phyloP scores from a whole-genome alignment of 1,140 invertebrate genomes.

The Drosophila aff. region DNA sequence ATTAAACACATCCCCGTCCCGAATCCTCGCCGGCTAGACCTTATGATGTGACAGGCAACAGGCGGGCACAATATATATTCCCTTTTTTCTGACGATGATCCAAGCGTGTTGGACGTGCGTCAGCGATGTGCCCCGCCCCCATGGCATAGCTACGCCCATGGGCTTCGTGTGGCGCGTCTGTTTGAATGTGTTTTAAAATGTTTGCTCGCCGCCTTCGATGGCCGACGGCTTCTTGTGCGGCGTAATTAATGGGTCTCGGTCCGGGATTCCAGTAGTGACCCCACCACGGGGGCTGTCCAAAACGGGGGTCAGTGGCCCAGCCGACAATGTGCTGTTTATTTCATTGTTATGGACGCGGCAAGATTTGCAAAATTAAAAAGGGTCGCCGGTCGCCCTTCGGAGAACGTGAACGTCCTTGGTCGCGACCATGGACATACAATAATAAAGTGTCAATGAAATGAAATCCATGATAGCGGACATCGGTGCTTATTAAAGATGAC shows the following conservation, averaged over 20 bases:
- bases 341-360: slow-evolving; percentile 72
- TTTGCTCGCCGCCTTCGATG: slow-evolving; percentile 22
- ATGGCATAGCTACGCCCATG: slow-evolving; percentile 12
- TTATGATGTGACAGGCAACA: slow-evolving; percentile 50
- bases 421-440: slow-evolving; percentile 45
- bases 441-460: slow-evolving; percentile 80
- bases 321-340: slow-evolving; percentile 72
- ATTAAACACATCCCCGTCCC: slow-evolving; percentile 32
- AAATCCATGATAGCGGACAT: slow-evolving; percentile 77
- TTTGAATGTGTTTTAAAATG: slow-evolving; percentile 64
- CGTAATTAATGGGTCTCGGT: slow-evolving; percentile 74
- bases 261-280: slow-evolving; percentile 14
- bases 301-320: slow-evolving; percentile 26
- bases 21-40: slow-evolving; percentile 23
- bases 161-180: slow-evolving; percentile 36
- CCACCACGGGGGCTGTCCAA: slow-evolving; percentile 6
- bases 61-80: slow-evolving; percentile 29
- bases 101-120: slow-evolving; percentile 44
- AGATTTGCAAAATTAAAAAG: slow-evolving; percentile 82
- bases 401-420: slow-evolving; percentile 26
- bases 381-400: slow-evolving; percentile 68
- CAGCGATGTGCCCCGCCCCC: slow-evolving; percentile 32
- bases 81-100: slow-evolving; percentile 23
- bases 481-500: slow-evolving; percentile 82
- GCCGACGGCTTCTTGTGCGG: slow-evolving; percentile 48